These are phyloP conservation scores for Lottia gigantea DNA, from an alignment of 2,888 invertebrate species.

Conservation along the genomic window DNA sequence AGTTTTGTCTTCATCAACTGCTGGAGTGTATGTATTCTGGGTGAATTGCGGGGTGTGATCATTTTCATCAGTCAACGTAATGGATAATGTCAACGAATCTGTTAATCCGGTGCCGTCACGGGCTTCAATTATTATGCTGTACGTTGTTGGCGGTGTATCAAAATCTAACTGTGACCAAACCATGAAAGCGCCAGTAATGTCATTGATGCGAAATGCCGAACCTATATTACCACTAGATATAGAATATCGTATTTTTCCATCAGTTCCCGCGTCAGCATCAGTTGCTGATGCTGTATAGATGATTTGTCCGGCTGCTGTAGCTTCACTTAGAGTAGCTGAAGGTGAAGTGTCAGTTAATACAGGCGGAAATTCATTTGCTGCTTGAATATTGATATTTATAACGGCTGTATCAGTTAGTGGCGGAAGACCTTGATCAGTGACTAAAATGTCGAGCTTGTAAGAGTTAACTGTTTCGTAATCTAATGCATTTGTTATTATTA, in stretches of 20 bases:
- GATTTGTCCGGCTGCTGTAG: slow-evolving; percentile 26
- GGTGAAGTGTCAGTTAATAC: slow-evolving; percentile 22
- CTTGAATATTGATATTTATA: slow-evolving; percentile 19
- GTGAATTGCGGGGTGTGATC: slow-evolving; percentile 22
- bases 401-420: slow-evolving; percentile 15
- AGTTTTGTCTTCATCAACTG: slow-evolving; percentile 21
- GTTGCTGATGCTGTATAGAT: slow-evolving; percentile 38
- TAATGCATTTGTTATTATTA: slow-evolving; percentile 27
- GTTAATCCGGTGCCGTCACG: not conserved
- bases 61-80: slow-evolving; percentile 19
- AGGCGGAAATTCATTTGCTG: slow-evolving; percentile 23
- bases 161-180: slow-evolving; percentile 46
- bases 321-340: slow-evolving; percentile 30
- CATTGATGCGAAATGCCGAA: slow-evolving; percentile 37
- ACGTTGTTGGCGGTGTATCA: slow-evolving; percentile 37
- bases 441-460: slow-evolving; percentile 36
- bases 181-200: slow-evolving; percentile 36
- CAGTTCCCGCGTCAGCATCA: slow-evolving; percentile 41
- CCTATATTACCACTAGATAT: slow-evolving; percentile 40
- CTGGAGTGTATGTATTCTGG: slow-evolving; percentile 16
- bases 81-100: not conserved
- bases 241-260: slow-evolving; percentile 50
- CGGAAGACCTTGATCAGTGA: slow-evolving; percentile 35
- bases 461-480: slow-evolving; percentile 47
- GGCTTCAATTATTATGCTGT: slow-evolving; percentile 17